A percentile compares a stretch with the other conserved stretches of the same genome.
Conservation (phyloP, 2,797 vertebrate genomes). For the Monodelphis domestica region DNA sequence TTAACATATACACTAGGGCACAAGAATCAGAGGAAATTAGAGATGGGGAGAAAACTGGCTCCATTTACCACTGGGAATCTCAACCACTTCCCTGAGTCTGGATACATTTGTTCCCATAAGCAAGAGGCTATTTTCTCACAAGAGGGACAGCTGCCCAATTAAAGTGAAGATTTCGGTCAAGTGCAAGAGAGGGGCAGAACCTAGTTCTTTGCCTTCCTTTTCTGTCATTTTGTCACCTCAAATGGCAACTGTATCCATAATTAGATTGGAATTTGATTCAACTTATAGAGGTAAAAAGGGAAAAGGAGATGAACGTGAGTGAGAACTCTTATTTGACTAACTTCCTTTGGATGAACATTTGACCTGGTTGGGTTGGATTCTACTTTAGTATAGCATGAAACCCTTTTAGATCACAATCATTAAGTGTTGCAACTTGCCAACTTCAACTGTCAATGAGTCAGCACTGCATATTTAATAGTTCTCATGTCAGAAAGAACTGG, state of each 20-base stretch:
- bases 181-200: not conserved
- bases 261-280: not conserved
- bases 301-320: not conserved
- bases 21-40: conserved; percentile 43
- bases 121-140: not conserved
- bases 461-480: not conserved
- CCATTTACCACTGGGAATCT: not conserved
- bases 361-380: not conserved
- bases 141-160: not conserved
- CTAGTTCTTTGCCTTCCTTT: not conserved
- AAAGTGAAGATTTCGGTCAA: not conserved
- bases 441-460: not conserved
- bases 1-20: conserved; percentile 35
- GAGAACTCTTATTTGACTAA: not conserved
- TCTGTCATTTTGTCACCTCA: not conserved
- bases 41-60: not conserved
- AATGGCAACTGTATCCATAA: not conserved
- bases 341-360: not conserved
- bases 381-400: not conserved
- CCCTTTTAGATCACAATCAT: not conserved
- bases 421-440: not conserved
- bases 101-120: not conserved
- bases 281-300: not conserved
- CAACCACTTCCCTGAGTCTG: not conserved
- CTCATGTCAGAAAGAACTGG: not conserved